Evolutionary conservation across 2,888 invertebrate species (phyloP), one percentile per base, ranked within the genome.

Genomic region (Taphrorychus bicolor): DNA sequence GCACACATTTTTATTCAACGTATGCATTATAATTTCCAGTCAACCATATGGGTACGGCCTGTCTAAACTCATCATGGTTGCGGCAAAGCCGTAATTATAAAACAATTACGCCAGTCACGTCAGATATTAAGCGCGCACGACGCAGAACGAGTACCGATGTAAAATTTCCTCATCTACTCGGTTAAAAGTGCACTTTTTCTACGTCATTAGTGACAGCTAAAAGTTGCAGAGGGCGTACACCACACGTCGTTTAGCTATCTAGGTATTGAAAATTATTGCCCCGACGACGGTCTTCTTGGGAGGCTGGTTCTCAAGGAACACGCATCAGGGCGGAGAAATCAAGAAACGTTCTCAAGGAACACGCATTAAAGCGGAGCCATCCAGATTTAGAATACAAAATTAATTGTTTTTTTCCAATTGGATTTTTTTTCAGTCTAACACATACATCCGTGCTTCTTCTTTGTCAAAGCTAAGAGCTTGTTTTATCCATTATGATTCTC

Each of bases 71-170:
- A 64, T 64, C 64, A 64, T 59, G 53, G 40, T 53, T 45, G 59
- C 21, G 59, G 53, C 54, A 54, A 65, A 53, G 52, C 59, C 57
- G 60, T 66, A 66, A 66, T 66, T 66, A 66, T 66, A 66, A 66
- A 66, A 61, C 66, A 61, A 66, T 66, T 61, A 66, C 61, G 61
- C 61, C 53, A 58, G 52, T 58, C 61, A 61, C 66, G 59, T 56
- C 32, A 48, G 49, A 66, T 61, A 66, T 61, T 60, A 57, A 52
- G 54, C 52, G 57, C 66, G 61, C 58, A 41, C 57, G 45, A 45
- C 18, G 24, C 32, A 17, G 24, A 54, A 32, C 32, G 32, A 32
- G 32, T 32, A 7, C 11, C 32, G 32, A 32, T 32, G 32, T 32
- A 32, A 11, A 3, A 32, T 9, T 9, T 32, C 11, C 7, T 11